A percentile compares a stretch with the other conserved stretches of the same genome.
Evolutionary conservation across 2,888 invertebrate species (phyloP).

Genomic region (Pasiphila rectangulata): DNA sequence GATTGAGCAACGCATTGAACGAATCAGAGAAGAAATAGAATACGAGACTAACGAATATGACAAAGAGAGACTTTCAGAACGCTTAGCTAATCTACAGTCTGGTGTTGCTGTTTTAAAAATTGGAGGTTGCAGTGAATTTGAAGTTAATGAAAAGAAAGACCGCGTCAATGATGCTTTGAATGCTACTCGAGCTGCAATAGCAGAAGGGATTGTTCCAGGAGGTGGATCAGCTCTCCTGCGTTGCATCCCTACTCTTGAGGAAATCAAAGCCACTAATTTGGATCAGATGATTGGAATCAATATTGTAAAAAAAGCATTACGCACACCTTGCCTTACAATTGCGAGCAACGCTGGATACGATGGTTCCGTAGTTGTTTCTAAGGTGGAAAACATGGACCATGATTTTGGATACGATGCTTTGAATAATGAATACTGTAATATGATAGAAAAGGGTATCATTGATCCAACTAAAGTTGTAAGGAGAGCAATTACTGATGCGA

Average conservation of each 20-base stretch:
- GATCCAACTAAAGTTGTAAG: slow-evolving; percentile 92
- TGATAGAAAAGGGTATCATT: slow-evolving; percentile 95
- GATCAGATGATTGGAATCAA: slow-evolving; percentile 91
- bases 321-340: slow-evolving; percentile 93
- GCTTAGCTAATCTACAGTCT: slow-evolving; percentile 91
- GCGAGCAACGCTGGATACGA: slow-evolving; percentile 95
- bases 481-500: slow-evolving; percentile 66
- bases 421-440: slow-evolving; percentile 91
- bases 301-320: slow-evolving; percentile 90
- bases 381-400: slow-evolving; percentile 87
- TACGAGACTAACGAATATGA: slow-evolving; percentile 93
- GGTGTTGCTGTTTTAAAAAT: slow-evolving; percentile 88
- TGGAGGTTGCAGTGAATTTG: slow-evolving; percentile 93
- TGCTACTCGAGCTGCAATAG: slow-evolving; percentile 96
- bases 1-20: slow-evolving; percentile 87
- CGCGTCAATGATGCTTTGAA: slow-evolving; percentile 96
- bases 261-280: slow-evolving; percentile 83
- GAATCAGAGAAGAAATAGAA: slow-evolving; percentile 90
- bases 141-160: slow-evolving; percentile 98
- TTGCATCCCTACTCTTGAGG: slow-evolving; percentile 86
- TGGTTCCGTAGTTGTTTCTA: slow-evolving; percentile 93
- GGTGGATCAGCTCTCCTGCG: slow-evolving; percentile 94
- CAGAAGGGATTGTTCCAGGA: slow-evolving; percentile 97
- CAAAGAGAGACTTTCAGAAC: slow-evolving; percentile 92
- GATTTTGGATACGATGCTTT: slow-evolving; percentile 94